Evolutionary conservation across 2,888 invertebrate species (phyloP).

Genomic region (Fabriciana adippe): DNA sequence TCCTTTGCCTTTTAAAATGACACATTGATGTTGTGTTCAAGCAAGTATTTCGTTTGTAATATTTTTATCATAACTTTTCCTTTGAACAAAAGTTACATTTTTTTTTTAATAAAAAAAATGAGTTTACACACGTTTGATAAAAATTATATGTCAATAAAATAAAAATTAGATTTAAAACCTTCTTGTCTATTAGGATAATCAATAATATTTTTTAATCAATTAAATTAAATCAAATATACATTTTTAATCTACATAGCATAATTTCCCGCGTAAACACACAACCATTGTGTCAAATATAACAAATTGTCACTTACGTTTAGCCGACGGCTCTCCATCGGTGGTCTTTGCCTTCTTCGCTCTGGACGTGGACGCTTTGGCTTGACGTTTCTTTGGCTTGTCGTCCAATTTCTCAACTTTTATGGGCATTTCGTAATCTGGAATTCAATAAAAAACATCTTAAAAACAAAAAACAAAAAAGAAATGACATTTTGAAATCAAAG

Average conservation of each 20-base stretch:
- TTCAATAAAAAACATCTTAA: neutral
- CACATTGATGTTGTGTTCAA: conserved; percentile 30
- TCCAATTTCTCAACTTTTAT: conserved; percentile 57
- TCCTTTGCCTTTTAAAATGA: conserved; percentile 29
- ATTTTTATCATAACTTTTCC: neutral
- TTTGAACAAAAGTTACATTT: no score
- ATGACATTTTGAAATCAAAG: no score
- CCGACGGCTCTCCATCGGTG: conserved; percentile 55
- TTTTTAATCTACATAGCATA: neutral
- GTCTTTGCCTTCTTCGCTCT: conserved; percentile 61
- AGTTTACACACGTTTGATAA: no score
- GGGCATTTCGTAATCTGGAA: conserved; percentile 64
- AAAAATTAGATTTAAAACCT: no score
- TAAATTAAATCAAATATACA: no score
- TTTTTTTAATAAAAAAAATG: no score
- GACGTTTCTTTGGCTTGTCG: conserved; percentile 65
- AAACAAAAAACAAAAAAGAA: no score
- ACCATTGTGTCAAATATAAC: conserved; percentile 43
- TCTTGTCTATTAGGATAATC: no score
- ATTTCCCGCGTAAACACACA: conserved; percentile 48
- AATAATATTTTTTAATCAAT: no score
- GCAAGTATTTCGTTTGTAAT: neutral
- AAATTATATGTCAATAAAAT: no score
- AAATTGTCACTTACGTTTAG: conserved; percentile 68
- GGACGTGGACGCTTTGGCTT: conserved; percentile 53